Evolutionary conservation across 2,113 vertebrate species (phyloP), one percentile per base, ranked within the genome.

Genomic region (Pachycephala philippinensis): DNA sequence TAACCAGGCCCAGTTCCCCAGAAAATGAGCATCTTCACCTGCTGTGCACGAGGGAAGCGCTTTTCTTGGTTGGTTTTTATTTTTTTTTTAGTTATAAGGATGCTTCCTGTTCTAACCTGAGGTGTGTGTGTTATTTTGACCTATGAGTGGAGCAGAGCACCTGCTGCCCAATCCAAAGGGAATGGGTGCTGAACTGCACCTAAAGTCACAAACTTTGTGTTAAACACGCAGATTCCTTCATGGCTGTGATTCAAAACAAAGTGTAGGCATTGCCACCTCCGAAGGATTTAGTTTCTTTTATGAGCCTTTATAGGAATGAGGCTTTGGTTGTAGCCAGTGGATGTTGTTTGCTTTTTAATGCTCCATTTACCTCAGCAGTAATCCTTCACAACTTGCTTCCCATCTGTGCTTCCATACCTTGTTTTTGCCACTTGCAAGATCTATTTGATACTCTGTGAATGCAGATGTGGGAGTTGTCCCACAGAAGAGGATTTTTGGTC

Each of bases 401-500:
- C 95, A 78, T 95, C 94, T 96, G 91, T 78, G 80, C 72, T 92
- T 26, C 49, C 94, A 59, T 75, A 95, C 95, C 94, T 87, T 87
- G 68, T 8, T 87, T 91, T 93, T 87, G 74, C 90, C 72, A 47
- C 85, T 90, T 90, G 83, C 68, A 52, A 28, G 90, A 83, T 90
- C 42, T 39, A 75, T 87, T 83, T 93, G 94, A 93, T 95, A 85
- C 90, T 59, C 89, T 95, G 83, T 80, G 95, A 94, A 75, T 84
- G 75, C 83, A 94, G 93, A 96, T 95, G 85, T 83, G 71, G 93
- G 93, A 87, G 84, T 42, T 89, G 50, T 93, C 92, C 52, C 88
- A 71, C 88, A 49, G 76, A 44, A 19, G 60, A 94, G 79, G 83
- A 52, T 71, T 96, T 90, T 78, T 89, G 76, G 54, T 86, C 76